Evolutionary conservation across 1,140 invertebrate genomes (phyloP), one percentile per base, ranked within the genome.

Genomic region (Lepidurus couesii): DNA sequence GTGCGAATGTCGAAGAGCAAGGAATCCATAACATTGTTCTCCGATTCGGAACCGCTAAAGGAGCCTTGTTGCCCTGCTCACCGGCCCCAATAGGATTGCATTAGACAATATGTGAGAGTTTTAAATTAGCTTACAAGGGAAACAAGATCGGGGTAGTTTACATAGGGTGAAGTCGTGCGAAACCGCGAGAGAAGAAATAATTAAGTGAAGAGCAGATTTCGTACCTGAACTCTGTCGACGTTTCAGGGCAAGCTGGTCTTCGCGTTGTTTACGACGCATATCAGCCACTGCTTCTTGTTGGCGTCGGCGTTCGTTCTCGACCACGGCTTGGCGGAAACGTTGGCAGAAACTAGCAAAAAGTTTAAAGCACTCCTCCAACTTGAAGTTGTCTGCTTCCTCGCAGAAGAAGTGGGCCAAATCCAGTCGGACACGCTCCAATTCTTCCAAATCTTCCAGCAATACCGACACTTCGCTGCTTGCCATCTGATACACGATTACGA

Each of bases 341-440:
- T 87, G 88, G 83, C 93, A 95, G 87, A 98, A 98, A 13, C 89
- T 90, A 81, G 94, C 89, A 77, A 96, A 91, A 79, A 95, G 91
- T 85, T 92, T 92, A 84, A 98, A 98, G 83, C 96, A 98, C 84
- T 98, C 96, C 84, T 98, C 96, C 16, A 98, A 86, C 85, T 97
- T 97, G 84, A 98, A 98, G 0, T 92, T 90, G 44, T 89, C 90
- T 0, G 89, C 86, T 84, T 98, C 96, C 85, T 98, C 97, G 85
- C 96, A 98, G 85, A 98, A 97, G 85, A 98, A 98, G 75, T 96
- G 93, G 0, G 95, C 91, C 4, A 99, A 86, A 77, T 94, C 89
- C 80, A 89, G 89, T 74, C 93, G 88, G 47, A 94, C 90, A 9
- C 87, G 87, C 81, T 96, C 94, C 9, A 98, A 89, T 83, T 95